Conservation (phyloP, 2,888 invertebrate genomes). For the Ornithoptera alexandrae region DNA sequence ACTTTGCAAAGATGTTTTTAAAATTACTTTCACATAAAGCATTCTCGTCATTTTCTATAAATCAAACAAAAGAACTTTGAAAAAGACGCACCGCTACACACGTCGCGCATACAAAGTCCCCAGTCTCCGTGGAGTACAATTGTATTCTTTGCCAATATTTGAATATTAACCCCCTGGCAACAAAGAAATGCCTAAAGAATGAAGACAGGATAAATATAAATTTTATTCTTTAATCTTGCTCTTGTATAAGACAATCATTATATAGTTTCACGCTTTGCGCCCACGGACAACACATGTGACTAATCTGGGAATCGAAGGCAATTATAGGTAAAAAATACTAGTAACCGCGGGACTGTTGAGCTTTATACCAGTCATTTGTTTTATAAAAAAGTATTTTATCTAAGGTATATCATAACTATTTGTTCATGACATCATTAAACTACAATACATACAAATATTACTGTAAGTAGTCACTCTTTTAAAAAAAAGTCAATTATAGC, state of each 20-base stretch:
- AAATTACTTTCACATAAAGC: neutral
- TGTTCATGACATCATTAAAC: too few species aligned
- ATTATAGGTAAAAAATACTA: constrained; percentile 10
- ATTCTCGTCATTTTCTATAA: constrained; percentile 6
- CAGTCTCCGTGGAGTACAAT: constrained; percentile 11
- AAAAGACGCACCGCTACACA: constrained; percentile 21
- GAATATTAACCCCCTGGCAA: constrained; percentile 18
- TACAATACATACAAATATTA: too few species aligned
- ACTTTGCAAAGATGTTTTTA: neutral
- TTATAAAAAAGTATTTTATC: neutral
- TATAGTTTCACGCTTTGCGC: constrained; percentile 23
- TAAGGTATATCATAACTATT: neutral
- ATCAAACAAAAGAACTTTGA: constrained; percentile 20
- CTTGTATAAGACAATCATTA: constrained; percentile 10
- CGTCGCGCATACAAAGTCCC: constrained; percentile 17
- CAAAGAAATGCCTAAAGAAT: constrained; percentile 15
- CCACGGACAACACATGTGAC: constrained; percentile 25
- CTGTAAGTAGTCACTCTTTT: too few species aligned
- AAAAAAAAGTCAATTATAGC: too few species aligned
- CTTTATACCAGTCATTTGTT: neutral
- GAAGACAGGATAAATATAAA: constrained; percentile 10
- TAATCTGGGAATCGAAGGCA: constrained; percentile 26
- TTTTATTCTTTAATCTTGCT: constrained; percentile 3
- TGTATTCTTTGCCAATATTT: constrained; percentile 21
- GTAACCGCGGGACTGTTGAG: neutral